Evolutionary conservation across 2,113 vertebrate genomes (phyloP), one percentile per base, ranked within the genome.

Genomic region (Rhea americana): DNA sequence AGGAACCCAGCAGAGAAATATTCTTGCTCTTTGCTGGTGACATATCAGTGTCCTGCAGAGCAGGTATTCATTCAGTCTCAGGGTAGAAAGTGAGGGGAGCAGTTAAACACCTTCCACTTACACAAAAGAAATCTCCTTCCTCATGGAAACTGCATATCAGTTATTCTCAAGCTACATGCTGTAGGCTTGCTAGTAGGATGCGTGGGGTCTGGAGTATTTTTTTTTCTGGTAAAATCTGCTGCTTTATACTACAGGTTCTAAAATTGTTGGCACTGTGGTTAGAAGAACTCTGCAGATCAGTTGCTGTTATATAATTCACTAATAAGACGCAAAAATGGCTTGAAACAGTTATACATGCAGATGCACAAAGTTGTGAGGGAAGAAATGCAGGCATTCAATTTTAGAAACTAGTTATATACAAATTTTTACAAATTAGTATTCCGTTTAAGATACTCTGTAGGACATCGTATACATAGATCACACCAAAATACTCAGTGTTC

Each of bases 151-250:
- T 73, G 39, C 4, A 2, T 30, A 89, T 59, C 28, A 59, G 20
- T n/a, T 87, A 43, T 48, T 76, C 43, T 61, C 71, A 79, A 72
- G 43, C 9, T 35, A 87, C 48, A 24, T 0, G 2, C 43, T 56
- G 17, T 3, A 61, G 7, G 13, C 18, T 11, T 77, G 47, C 45
- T 53, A 1, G 35, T 25, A 79, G 68, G 16, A 89, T 11, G 32
- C 65, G 13, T 32, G 43, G 11, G 16, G 8, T 77, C 56, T 0
- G 0, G 2, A 7, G 13, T 8, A 2, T 5, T 5, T 25, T 22
- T 74, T 53, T 67, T 51, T 26, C 5, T 26, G 5, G 55, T 19
- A 81, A 55, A 90, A 83, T 12, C 7, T 45, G 50, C 24, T 62
- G 13, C 5, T 67, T 90, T 74, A 62, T 13, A 35, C 45, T 55